A percentile compares a stretch with the other conserved stretches of the same genome.
phyloP scores from a whole-genome alignment of 2,888 invertebrate genomes.

The Onthophagus sagittarius region DNA sequence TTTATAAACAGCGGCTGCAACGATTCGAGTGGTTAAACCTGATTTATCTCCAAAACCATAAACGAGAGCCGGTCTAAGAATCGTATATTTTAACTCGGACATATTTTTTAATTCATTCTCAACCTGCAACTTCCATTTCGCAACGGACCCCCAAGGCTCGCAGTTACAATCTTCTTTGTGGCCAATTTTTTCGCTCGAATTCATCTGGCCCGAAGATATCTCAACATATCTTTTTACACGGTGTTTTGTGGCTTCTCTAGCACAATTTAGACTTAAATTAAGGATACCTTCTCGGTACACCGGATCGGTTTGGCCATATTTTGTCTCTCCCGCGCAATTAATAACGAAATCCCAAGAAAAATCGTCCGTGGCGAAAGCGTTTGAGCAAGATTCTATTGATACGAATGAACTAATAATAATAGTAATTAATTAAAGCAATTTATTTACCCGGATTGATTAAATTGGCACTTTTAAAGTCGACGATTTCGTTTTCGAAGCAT shows the following conservation, averaged over 20 bases:
- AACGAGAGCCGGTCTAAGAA: slow-evolving; percentile 79
- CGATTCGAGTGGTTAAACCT: slow-evolving; percentile 78
- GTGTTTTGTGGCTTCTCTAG: slow-evolving; percentile 67
- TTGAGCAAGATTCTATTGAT: slow-evolving; percentile 61
- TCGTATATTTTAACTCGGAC: slow-evolving; percentile 68
- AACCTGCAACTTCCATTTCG: slow-evolving; percentile 77
- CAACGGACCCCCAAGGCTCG: slow-evolving; percentile 83
- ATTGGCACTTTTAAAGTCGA: slow-evolving; percentile 89
- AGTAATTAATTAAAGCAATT: slow-evolving; percentile 2
- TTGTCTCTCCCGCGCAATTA: slow-evolving; percentile 90
- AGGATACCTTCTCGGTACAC: slow-evolving; percentile 88
- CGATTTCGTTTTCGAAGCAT: slow-evolving; percentile 68
- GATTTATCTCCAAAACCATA: slow-evolving; percentile 82
- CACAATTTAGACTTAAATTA: slow-evolving; percentile 80
- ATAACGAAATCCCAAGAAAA: slow-evolving; percentile 71
- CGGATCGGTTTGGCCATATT: slow-evolving; percentile 81
- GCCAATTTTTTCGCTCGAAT: slow-evolving; percentile 73
- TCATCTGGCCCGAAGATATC: slow-evolving; percentile 79
- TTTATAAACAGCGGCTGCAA: slow-evolving; percentile 85
- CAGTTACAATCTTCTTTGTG: slow-evolving; percentile 71
- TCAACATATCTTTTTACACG: slow-evolving; percentile 73
- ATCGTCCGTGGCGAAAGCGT: slow-evolving; percentile 64
- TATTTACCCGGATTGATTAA: slow-evolving; percentile 77
- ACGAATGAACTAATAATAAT: neutral
- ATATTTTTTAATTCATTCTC: slow-evolving; percentile 71